Evolutionary conservation across 2,113 vertebrate species (phyloP).

Genomic region (Halcyon malimbica): DNA sequence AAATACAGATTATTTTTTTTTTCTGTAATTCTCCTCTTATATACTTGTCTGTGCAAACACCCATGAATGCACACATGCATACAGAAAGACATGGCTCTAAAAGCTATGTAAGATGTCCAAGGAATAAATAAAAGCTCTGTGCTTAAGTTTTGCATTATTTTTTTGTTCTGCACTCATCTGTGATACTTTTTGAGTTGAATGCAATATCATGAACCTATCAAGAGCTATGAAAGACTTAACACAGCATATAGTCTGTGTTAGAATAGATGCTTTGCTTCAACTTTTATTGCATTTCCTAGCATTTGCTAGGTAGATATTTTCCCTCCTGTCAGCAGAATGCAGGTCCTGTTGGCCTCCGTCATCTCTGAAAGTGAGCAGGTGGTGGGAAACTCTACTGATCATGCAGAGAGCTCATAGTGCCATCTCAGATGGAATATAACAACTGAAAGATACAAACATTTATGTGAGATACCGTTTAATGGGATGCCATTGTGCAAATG

Average conservation of each 20-base stretch:
- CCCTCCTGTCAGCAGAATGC: not conserved
- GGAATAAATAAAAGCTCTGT: not conserved
- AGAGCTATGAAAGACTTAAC: not conserved
- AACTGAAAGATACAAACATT: not conserved
- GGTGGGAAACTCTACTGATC: not conserved
- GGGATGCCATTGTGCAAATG: not conserved
- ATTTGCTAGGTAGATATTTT: not conserved
- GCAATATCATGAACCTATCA: not conserved
- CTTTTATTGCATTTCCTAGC: not conserved
- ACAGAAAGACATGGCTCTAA: not conserved
- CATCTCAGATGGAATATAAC: not conserved
- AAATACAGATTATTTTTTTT: not conserved
- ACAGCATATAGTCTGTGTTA: not conserved
- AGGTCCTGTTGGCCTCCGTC: not conserved
- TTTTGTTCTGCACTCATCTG: not conserved
- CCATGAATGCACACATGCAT: not conserved
- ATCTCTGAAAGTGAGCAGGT: not conserved
- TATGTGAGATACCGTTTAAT: slow-evolving; percentile 9
- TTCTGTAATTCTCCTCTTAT: not conserved
- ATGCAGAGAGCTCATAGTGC: not conserved
- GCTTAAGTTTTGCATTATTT: not conserved
- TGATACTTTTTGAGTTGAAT: not conserved
- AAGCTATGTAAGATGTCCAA: not conserved
- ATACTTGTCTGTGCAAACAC: not conserved
- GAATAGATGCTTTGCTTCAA: not conserved